Evolutionary conservation across 2,888 invertebrate genomes (phyloP), one percentile per base, ranked within the genome.

Genomic region (Nomada fucata): DNA sequence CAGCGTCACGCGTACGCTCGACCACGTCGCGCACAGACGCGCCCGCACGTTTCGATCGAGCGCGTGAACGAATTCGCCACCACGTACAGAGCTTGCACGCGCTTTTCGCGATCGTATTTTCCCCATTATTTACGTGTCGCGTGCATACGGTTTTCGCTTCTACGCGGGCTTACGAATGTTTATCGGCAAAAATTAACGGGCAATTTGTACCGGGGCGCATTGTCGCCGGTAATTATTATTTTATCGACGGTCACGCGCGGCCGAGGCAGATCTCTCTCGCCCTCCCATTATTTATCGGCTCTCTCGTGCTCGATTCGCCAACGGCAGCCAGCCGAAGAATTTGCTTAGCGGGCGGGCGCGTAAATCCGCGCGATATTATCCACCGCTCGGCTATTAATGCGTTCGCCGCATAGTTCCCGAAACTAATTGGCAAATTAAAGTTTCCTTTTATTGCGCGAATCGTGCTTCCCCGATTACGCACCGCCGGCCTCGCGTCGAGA

Each of bases 161-260:
- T 82, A 84, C 88, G 85, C 79, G 76, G 79, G 86, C 87, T 89
- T 87, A 87, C 90, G 90, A 92, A 92, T 92, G 92, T 92, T 93
- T 92, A 93, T 92, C 89, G 91, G 89, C 89, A 93, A 93, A 93
- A 93, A 93, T 92, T 92, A 92, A 92, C 92, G 90, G 90, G 87
- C 91, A 89, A 91, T 92, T 91, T 89, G 90, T 90, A 89, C 88
- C 63, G 83, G 83, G 86, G 86, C 82, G 85, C 87, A 90, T 92
- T 90, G 89, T 92, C 90, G 86, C 84, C 64, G 88, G 87, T 91
- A 90, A 92, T 92, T 91, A 92, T 92, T 91, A 91, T 92, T 92
- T 91, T 90, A 92, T 92, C 92, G 90, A 89, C 86, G 88, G 86
- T 86, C 86, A 83, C 85, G 85, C 84, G 85, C 87, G 74, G 65